Evolutionary conservation across 2,113 vertebrate genomes (phyloP).

Genomic region (Eleginops maclovinus): DNA sequence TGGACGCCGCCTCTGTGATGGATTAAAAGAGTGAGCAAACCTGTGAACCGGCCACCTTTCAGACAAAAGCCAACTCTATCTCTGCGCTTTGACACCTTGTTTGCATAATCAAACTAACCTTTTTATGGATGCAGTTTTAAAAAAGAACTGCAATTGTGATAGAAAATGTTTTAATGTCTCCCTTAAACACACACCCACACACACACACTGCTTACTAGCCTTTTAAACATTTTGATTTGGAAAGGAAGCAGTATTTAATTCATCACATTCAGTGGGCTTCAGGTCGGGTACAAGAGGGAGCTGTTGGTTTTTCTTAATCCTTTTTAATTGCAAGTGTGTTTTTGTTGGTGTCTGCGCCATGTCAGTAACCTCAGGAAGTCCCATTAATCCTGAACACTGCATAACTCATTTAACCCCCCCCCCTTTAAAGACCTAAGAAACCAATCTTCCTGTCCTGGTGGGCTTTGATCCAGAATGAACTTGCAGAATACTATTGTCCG

Average conservation of each 20-base stretch:
- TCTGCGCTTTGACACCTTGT: conserved; percentile 9
- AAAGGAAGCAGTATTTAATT: too few relatives aligned
- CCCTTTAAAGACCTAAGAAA: neutral
- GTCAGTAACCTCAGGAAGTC: neutral
- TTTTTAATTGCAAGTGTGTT: neutral
- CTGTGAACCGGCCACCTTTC: conserved; percentile 33
- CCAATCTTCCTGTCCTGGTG: too few relatives aligned
- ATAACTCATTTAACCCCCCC: neutral
- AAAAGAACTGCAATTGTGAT: neutral
- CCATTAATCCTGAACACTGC: neutral
- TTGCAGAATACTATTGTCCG: too few relatives aligned
- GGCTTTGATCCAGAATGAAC: too few relatives aligned
- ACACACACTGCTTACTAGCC: too few relatives aligned
- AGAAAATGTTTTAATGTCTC: neutral
- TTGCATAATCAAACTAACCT: conserved; percentile 6
- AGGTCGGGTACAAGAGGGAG: neutral
- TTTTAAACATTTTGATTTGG: too few relatives aligned
- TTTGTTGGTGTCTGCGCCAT: neutral
- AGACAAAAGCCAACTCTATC: conserved; percentile 13
- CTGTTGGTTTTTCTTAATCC: too few relatives aligned
- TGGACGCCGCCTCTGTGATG: conserved; percentile 23
- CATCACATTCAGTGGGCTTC: neutral
- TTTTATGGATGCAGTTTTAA: conserved; percentile 15
- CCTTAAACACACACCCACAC: neutral
- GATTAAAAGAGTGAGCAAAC: conserved; percentile 31